These are phyloP conservation scores for Beroe forskalii DNA, from an alignment of 37 sponge, comb jelly and placozoan species.

Conservation along the genomic window DNA sequence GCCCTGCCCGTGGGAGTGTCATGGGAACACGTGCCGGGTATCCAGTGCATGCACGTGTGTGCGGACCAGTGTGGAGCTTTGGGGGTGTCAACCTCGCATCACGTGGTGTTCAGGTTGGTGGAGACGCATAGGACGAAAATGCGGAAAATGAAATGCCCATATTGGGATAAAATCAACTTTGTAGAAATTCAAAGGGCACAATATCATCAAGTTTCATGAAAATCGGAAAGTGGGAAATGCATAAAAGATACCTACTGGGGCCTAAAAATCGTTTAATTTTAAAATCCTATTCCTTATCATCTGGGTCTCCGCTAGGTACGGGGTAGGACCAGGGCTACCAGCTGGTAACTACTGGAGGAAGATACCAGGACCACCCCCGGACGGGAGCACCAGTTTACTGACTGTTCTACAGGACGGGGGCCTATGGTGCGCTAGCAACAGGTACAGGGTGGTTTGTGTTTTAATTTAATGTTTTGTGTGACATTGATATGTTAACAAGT, in stretches of 20 bases:
- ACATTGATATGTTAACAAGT: too few relatives aligned
- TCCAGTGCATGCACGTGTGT: constrained; percentile 64
- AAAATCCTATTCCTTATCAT: too few relatives aligned
- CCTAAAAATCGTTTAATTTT: too few relatives aligned
- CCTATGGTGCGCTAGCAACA: not conserved
- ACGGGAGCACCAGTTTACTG: not conserved
- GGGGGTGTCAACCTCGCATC: not conserved
- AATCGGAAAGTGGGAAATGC: too few relatives aligned
- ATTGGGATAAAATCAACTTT: too few relatives aligned
- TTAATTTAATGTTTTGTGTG: too few relatives aligned
- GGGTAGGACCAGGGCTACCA: constrained; percentile 71
- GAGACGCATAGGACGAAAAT: not conserved
- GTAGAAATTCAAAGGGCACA: too few relatives aligned
- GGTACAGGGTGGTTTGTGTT: not conserved
- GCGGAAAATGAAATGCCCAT: too few relatives aligned
- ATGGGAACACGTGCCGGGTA: constrained; percentile 79
- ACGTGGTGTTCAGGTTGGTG: not conserved
- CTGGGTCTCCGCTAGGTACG: constrained; percentile 78
- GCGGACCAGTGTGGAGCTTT: not conserved
- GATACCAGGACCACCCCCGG: constrained; percentile 71
- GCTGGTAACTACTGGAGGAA: constrained; percentile 82
- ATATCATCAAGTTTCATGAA: too few relatives aligned
- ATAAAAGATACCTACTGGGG: too few relatives aligned
- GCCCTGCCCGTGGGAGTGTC: constrained; percentile 78
- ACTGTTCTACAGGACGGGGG: not conserved